Evolutionary conservation across 2,888 invertebrate species (phyloP).

Genomic region (Scaeva pyrastri): DNA sequence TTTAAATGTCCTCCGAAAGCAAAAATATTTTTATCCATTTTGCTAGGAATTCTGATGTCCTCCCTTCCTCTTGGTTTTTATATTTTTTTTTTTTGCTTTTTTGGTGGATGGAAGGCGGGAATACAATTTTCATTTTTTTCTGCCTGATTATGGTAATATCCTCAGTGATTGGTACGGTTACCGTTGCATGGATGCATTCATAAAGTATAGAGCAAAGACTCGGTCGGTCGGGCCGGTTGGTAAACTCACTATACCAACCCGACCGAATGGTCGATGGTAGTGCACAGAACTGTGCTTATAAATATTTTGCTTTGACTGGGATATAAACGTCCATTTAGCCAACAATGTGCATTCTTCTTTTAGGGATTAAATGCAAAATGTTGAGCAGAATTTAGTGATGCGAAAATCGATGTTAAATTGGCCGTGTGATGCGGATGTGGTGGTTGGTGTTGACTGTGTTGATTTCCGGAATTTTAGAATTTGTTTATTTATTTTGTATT

Average conservation of each 20-base stretch:
- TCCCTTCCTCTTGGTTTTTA: neutral
- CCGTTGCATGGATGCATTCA: constrained; percentile 56
- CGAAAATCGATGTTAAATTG: constrained; percentile 62
- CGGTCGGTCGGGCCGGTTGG: neutral
- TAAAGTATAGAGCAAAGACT: constrained; percentile 27
- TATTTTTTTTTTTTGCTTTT: neutral
- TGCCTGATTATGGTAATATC: constrained; percentile 70
- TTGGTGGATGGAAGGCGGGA: neutral
- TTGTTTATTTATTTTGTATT: neutral
- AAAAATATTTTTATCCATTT: constrained; percentile 35
- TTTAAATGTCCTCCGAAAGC: constrained; percentile 46
- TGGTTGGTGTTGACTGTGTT: constrained; percentile 36
- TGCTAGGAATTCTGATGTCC: neutral
- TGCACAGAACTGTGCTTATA: constrained; percentile 47
- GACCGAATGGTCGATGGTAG: neutral
- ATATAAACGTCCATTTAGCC: constrained; percentile 51
- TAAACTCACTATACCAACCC: too few species aligned
- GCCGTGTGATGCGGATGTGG: constrained; percentile 38
- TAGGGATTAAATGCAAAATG: constrained; percentile 40
- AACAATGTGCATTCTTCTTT: constrained; percentile 60
- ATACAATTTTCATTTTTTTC: constrained; percentile 30
- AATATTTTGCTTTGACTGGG: constrained; percentile 65
- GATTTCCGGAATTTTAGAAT: constrained; percentile 9
- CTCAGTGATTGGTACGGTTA: constrained; percentile 66
- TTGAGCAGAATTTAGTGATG: constrained; percentile 50